These are phyloP conservation scores for Epizoanthus fatuus DNA, from an alignment of 92 coral and sea anemone genomes.

Conservation along the genomic window DNA sequence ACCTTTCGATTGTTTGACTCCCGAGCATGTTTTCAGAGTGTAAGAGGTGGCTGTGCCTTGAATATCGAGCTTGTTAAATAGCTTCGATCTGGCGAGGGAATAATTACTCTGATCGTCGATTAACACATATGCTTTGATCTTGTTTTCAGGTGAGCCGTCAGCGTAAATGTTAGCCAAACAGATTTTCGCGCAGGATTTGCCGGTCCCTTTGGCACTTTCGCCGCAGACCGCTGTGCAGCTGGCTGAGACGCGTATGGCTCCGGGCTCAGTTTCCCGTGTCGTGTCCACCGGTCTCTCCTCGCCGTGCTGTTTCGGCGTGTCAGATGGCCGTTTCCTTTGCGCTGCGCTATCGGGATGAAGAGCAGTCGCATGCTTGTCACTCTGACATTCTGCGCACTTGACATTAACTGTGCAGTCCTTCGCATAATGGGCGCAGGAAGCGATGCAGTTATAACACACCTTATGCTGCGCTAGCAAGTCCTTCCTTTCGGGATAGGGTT, in stretches of 20 bases:
- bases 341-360: conserved; percentile 33
- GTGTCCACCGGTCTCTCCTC: conserved; percentile 36
- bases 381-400: conserved; percentile 42
- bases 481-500: conserved; percentile 36
- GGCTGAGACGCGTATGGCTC: conserved; percentile 5
- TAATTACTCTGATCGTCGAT: conserved; percentile 64
- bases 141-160: conserved; percentile 35
- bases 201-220: conserved; percentile 16
- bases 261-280: neutral
- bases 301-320: conserved; percentile 38
- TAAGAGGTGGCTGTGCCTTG: conserved; percentile 48
- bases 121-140: conserved; percentile 39
- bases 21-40: conserved; percentile 65
- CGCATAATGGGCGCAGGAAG: conserved; percentile 54
- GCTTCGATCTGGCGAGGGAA: conserved; percentile 52
- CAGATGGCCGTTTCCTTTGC: neutral
- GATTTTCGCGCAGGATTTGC: conserved; percentile 66
- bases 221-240: conserved; percentile 69
- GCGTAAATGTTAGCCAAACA: conserved; percentile 62
- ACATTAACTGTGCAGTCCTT: conserved; percentile 46
- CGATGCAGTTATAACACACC: conserved; percentile 58
- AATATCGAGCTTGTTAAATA: conserved; percentile 49
- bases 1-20: conserved; percentile 42
- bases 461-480: conserved; percentile 45
- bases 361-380: conserved; percentile 50